A percentile compares a stretch with the other conserved stretches of the same genome.
These are phyloP conservation scores for Ecliptopera silaceata DNA, from an alignment of 2,888 invertebrate genomes.

Conservation along the genomic window DNA sequence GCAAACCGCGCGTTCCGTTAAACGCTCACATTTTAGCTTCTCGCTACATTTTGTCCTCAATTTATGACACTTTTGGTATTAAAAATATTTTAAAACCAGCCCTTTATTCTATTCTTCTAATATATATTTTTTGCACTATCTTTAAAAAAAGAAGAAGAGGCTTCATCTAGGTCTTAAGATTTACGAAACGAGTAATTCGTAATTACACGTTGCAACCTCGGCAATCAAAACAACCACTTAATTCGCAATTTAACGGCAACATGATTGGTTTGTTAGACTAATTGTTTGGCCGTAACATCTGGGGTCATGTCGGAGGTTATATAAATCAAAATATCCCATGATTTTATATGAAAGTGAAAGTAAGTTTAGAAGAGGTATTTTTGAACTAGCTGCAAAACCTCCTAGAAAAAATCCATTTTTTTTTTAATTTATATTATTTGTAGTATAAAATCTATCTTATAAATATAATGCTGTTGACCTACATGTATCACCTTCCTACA, in stretches of 20 bases:
- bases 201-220: slow-evolving; percentile 25
- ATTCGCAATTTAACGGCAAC: slow-evolving; percentile 32
- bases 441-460: slow-evolving; percentile 1
- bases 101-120: too few relatives aligned
- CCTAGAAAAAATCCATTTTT: too few relatives aligned
- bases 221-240: slow-evolving; percentile 35
- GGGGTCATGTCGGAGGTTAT: slow-evolving; percentile 33
- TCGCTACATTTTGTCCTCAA: slow-evolving; percentile 22
- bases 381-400: too few relatives aligned
- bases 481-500: slow-evolving; percentile 33
- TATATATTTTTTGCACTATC: too few relatives aligned
- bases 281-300: slow-evolving; percentile 33
- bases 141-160: background rate
- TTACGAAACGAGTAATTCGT: slow-evolving; percentile 24
- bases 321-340: slow-evolving; percentile 22
- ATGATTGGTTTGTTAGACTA: slow-evolving; percentile 40
- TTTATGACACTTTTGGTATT: slow-evolving; percentile 26
- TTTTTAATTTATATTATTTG: too few relatives aligned
- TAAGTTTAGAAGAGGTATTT: background rate
- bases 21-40: slow-evolving; percentile 32
- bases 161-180: background rate
- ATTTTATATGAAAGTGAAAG: slow-evolving; percentile 33
- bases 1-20: slow-evolving; percentile 32
- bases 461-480: slow-evolving; percentile 23
- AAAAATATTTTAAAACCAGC: slow-evolving; percentile 9